A percentile compares a stretch with the other conserved stretches of the same genome.
phyloP scores from a whole-genome alignment of 1,140 invertebrate species.

The Tetragonula clypearis region DNA sequence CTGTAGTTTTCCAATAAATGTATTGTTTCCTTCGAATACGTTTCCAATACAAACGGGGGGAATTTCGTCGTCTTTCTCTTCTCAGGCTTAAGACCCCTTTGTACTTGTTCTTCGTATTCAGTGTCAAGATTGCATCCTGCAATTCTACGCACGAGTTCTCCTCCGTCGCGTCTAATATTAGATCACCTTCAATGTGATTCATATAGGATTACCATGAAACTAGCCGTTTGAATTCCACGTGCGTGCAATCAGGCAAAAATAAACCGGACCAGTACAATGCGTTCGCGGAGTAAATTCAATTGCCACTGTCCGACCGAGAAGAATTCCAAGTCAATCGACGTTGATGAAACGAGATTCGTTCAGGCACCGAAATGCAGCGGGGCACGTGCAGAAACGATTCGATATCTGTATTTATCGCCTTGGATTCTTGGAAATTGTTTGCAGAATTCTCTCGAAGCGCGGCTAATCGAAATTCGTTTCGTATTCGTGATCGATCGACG shows the following conservation, averaged over 20 bases:
- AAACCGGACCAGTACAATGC: constrained; percentile 24
- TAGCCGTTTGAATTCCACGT: constrained; percentile 39
- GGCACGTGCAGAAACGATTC: neutral
- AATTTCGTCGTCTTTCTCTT: neutral
- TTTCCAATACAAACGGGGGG: too few species aligned
- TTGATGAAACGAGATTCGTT: neutral
- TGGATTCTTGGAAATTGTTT: too few species aligned
- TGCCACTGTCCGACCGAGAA: neutral
- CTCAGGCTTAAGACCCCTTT: too few species aligned
- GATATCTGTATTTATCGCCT: neutral
- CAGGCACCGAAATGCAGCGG: too few species aligned
- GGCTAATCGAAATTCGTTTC: too few species aligned
- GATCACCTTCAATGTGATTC: constrained; percentile 55
- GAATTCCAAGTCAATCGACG: neutral
- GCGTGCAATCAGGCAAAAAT: constrained; percentile 31
- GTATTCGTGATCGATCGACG: too few species aligned
- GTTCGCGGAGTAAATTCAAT: constrained; percentile 22
- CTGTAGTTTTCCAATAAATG: neutral
- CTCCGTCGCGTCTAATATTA: constrained; percentile 53
- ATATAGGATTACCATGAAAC: constrained; percentile 47
- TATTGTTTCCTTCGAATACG: neutral
- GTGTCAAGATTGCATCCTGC: neutral
- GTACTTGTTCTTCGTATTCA: neutral
- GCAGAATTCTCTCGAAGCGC: too few species aligned
- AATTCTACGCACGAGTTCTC: constrained; percentile 29